phyloP scores from a whole-genome alignment of 1,140 invertebrate species.

The Batillaria attramentaria region DNA sequence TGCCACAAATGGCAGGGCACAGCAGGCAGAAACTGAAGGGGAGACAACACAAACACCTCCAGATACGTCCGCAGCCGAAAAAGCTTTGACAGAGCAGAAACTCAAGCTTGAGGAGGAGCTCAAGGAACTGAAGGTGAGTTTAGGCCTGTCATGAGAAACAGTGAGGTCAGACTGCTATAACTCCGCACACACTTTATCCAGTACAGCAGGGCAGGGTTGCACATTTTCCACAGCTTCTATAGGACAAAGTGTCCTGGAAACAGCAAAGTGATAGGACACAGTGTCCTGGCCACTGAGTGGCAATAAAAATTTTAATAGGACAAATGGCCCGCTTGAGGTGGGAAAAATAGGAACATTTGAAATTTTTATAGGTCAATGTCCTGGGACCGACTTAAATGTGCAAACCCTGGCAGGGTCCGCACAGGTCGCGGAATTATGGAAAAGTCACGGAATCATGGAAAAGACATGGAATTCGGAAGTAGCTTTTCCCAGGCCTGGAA shows the following conservation, averaged over 20 bases:
- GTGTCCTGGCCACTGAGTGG: background rate
- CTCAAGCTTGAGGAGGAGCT: constrained; percentile 75
- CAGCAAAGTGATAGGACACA: background rate
- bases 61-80: constrained; percentile 35
- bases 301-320: no score
- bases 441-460: no score
- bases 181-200: background rate
- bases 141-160: background rate
- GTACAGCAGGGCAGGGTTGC: background rate
- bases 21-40: background rate
- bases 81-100: constrained; percentile 73
- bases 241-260: background rate
- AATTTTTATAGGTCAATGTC: no score
- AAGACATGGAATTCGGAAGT: no score
- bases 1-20: constrained; percentile 38
- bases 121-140: constrained; percentile 72
- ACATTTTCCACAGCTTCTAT: no score
- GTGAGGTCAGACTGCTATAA: background rate
- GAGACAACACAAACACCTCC: background rate
- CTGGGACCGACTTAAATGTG: no score
- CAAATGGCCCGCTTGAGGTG: no score
- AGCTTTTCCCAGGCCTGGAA: no score
- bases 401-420: no score
- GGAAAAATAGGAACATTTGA: no score
- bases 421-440: no score